These are phyloP conservation scores for Poeciliopsis turrubarensis DNA, from an alignment of 2,113 vertebrate genomes.

Conservation along the genomic window DNA sequence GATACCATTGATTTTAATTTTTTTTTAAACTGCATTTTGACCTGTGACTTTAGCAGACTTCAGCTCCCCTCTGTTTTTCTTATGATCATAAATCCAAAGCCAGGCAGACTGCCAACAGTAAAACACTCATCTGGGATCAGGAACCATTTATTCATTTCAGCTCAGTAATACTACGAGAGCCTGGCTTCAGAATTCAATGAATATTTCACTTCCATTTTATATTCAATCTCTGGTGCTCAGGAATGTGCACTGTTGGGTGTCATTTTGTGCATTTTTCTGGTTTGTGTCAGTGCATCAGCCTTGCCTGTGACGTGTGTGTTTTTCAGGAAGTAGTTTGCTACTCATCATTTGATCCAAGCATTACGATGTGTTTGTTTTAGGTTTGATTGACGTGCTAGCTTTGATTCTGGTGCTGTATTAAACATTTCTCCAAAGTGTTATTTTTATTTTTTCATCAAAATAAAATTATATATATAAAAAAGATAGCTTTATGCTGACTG, in stretches of 20 bases:
- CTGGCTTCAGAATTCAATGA: slow-evolving; percentile 69
- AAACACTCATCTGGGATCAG: slow-evolving; percentile 75
- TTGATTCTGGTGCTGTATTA: slow-evolving; percentile 9
- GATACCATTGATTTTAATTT: not conserved
- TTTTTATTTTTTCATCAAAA: not conserved
- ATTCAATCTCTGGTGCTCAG: slow-evolving; percentile 64
- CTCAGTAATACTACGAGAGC: slow-evolving; percentile 66
- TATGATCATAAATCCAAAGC: slow-evolving; percentile 48
- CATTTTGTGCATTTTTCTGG: slow-evolving; percentile 37
- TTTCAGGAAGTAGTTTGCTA: slow-evolving; percentile 30
- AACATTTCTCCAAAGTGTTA: not conserved
- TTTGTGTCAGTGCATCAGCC: slow-evolving; percentile 20
- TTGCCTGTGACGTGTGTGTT: slow-evolving; percentile 15
- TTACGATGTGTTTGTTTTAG: slow-evolving; percentile 23
- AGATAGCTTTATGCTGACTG: not conserved
- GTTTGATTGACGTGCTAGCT: not conserved
- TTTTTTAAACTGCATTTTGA: slow-evolving; percentile 35
- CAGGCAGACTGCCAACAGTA: slow-evolving; percentile 49
- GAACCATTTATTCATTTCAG: slow-evolving; percentile 72
- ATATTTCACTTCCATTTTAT: slow-evolving; percentile 76
- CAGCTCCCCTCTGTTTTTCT: slow-evolving; percentile 43
- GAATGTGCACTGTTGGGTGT: slow-evolving; percentile 47
- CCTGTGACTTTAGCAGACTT: slow-evolving; percentile 36
- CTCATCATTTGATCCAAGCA: slow-evolving; percentile 32
- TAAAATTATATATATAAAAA: too few species aligned